Base-by-base conservation (phyloP, 2,888 invertebrate species). In the Metalampra italica region DNA sequence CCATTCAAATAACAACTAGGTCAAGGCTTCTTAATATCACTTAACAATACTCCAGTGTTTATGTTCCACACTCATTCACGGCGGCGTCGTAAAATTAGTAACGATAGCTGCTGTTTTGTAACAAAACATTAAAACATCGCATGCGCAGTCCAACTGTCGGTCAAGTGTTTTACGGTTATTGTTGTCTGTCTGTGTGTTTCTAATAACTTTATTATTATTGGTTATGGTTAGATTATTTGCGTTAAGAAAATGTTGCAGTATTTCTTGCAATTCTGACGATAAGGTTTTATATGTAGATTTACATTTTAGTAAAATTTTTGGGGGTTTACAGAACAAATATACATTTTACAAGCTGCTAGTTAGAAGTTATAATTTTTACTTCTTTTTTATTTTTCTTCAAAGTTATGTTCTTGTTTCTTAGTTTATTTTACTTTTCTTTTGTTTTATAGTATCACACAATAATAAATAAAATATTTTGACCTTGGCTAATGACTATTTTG, bases 21-120 rank as follows among this genome's bases (percentile, higher is more conserved):
- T 14, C 41, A 29, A 41, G 41, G 41, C 41, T 14, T 15, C 37
- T n/a, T n/a, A n/a, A 38, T 38, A 38, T 13, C 13, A 38, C 14
- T 13, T 38, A 39, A 14, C 7, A 39, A 4, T 7, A 39, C 39
- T 41, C 22, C 29, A 11, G 7, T 41, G 41, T 41, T 43, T 30
- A 43, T 32, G 30, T 43, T 43, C 14, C 41, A 41, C 29, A 14
- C 14, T 41, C 43, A 43, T 43, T 43, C 43, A 43, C 30, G 43
- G 2, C 12, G 4, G 9, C 4, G 43, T 32, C 32, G 32, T 43
- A 43, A 43, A 43, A 13, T 42, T 43, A 11, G 40, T 40, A 43
- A 43, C 43, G 43, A 43, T 32, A 32, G 12, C 5, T 12, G 29
- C 37, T 7, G 22, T 40, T 40, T 40, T 40, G 40, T 22, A 40